Base-by-base conservation (phyloP, 2,113 vertebrate species). In the Rhinolophus sinicus region DNA sequence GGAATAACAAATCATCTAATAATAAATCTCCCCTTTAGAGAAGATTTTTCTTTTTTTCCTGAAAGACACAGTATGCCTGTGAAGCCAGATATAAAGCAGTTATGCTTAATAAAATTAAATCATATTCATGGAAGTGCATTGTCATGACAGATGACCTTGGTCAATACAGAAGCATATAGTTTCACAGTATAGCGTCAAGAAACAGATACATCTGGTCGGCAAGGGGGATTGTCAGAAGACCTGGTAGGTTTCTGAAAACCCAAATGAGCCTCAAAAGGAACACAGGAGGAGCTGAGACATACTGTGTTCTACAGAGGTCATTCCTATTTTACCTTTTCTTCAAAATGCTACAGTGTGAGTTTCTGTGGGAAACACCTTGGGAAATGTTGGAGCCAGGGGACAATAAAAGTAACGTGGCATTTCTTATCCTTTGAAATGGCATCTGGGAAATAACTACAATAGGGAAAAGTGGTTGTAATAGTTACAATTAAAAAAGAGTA, bases 301-400 rank as follows among this genome's bases (percentile, higher is more conserved):
- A n/a, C 69, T 86, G 56, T 76, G 40, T 90, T 91, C 50, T 60
- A 18, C 21, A 58, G 85, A 82, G 85, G 77, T 90, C 97, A 86
- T 95, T 97, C 93, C 96, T 95, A 94, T 97, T 98, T 97, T 96
- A 78, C 88, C 94, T 98, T 97, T 94, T 95, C 94, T 97, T 72
- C 70, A 84, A 96, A 98, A 98, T 98, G 89, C 90, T 91, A 88
- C 64, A 85, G 81, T 88, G 92, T 88, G 86, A 88, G 89, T 96
- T 78, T 96, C 96, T 98, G 91, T 97, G 97, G 93, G 82, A 98
- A 98, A 98, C 97, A 88, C 87, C 1, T 58, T 96, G 82, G 85
- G 87, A 56, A 1, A 93, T 95, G 94, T 95, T 95, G 83, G 96
- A 96, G 77, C 87, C 93, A 80, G 50, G 94, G 82, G 97, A 94